A percentile compares a stretch with the other conserved stretches of the same genome.
Evolutionary conservation across 2,888 invertebrate species (phyloP).

Genomic region (Drosophila multiciliata): DNA sequence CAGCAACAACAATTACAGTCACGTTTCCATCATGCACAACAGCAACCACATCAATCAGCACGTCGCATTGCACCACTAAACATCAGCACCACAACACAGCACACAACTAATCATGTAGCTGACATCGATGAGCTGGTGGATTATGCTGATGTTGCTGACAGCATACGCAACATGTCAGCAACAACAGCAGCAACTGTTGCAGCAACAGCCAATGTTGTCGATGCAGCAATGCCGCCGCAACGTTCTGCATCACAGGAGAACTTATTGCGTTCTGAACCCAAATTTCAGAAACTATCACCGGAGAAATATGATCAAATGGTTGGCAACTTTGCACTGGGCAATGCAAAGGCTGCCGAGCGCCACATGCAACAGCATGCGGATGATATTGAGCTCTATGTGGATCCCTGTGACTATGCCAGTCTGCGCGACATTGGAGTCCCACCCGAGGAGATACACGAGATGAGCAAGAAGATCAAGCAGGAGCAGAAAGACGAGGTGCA

Average conservation of each 20-base stretch:
- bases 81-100: slow-evolving; percentile 53
- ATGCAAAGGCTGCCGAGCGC: slow-evolving; percentile 62
- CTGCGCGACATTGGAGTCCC: slow-evolving; percentile 86
- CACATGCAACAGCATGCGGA: slow-evolving; percentile 80
- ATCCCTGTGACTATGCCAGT: slow-evolving; percentile 83
- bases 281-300: slow-evolving; percentile 84
- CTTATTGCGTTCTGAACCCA: slow-evolving; percentile 80
- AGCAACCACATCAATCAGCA: slow-evolving; percentile 56
- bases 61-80: slow-evolving; percentile 72
- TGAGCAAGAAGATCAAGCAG: slow-evolving; percentile 87
- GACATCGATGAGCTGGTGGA: slow-evolving; percentile 80
- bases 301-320: slow-evolving; percentile 83
- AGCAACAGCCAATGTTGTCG: slow-evolving; percentile 35
- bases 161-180: slow-evolving; percentile 73
- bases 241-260: slow-evolving; percentile 81
- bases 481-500: slow-evolving; percentile 90
- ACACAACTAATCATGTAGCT: slow-evolving; percentile 58
- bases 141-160: slow-evolving; percentile 82
- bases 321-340: slow-evolving; percentile 70
- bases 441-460: slow-evolving; percentile 86
- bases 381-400: slow-evolving; percentile 83
- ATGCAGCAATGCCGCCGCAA: slow-evolving; percentile 45
- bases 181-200: slow-evolving; percentile 33
- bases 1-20: slow-evolving; percentile 55
- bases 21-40: slow-evolving; percentile 66